These are phyloP conservation scores for Hestina assimilis DNA, from an alignment of 1,140 invertebrate species.

Conservation along the genomic window DNA sequence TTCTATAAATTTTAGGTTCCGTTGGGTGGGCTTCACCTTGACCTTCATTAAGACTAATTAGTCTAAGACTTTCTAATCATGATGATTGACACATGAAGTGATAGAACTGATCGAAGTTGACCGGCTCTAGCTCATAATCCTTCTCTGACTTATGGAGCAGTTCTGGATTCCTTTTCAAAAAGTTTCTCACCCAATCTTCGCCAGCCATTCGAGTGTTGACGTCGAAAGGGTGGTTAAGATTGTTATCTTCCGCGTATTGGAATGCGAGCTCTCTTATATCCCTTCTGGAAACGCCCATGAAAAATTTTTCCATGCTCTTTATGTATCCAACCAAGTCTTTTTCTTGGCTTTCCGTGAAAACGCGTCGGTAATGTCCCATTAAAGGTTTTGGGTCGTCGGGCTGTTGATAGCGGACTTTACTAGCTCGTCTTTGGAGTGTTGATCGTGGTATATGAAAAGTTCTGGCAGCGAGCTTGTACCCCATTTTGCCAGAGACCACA, in stretches of 20 bases:
- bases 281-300: constrained; percentile 66
- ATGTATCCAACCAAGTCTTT: constrained; percentile 71
- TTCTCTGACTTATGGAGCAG: constrained; percentile 58
- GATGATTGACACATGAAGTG: constrained; percentile 72
- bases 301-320: constrained; percentile 71
- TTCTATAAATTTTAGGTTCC: constrained; percentile 35
- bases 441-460: constrained; percentile 72
- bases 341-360: constrained; percentile 70
- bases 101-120: constrained; percentile 74
- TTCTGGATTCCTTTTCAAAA: constrained; percentile 69
- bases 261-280: constrained; percentile 71
- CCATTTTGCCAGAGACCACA: constrained; percentile 75
- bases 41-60: constrained; percentile 40
- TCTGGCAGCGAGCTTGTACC: constrained; percentile 70
- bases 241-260: constrained; percentile 69
- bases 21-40: constrained; percentile 40
- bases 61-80: constrained; percentile 43
- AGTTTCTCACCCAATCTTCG: constrained; percentile 73
- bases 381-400: constrained; percentile 66
- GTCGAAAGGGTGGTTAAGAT: constrained; percentile 69
- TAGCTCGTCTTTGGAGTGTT: constrained; percentile 66
- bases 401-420: constrained; percentile 66
- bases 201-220: constrained; percentile 69
- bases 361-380: constrained; percentile 68
- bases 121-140: constrained; percentile 60